These are phyloP conservation scores for Amphilophus citrinellus DNA, from an alignment of 2,113 vertebrate genomes.

Conservation along the genomic window DNA sequence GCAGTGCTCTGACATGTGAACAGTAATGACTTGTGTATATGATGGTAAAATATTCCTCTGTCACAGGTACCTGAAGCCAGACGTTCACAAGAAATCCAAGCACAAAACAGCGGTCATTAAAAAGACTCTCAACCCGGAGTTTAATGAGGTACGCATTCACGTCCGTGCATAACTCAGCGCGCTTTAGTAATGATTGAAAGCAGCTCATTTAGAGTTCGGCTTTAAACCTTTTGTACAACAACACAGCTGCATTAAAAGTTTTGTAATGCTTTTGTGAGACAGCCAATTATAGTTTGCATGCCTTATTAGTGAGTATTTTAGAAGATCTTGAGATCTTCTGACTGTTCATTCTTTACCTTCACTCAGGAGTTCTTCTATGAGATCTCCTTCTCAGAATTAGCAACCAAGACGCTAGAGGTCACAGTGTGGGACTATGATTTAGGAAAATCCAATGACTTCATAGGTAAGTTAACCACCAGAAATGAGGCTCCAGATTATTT, in stretches of 20 bases:
- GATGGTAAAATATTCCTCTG: neutral
- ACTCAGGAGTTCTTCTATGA: slow-evolving; percentile 91
- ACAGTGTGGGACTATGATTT: slow-evolving; percentile 93
- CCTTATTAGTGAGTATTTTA: slow-evolving; percentile 29
- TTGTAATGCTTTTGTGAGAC: neutral
- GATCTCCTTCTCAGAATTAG: slow-evolving; percentile 84
- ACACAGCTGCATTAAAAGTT: slow-evolving; percentile 12
- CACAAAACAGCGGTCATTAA: slow-evolving; percentile 91
- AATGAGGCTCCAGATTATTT: neutral
- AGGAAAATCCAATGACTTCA: slow-evolving; percentile 91
- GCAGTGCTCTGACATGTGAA: neutral
- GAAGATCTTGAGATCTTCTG: slow-evolving; percentile 1
- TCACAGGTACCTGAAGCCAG: slow-evolving; percentile 90
- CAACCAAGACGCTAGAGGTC: slow-evolving; percentile 88
- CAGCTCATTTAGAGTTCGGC: slow-evolving; percentile 22
- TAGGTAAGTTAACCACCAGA: slow-evolving; percentile 79
- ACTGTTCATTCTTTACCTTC: slow-evolving; percentile 12
- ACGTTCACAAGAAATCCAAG: slow-evolving; percentile 91
- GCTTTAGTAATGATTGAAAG: neutral
- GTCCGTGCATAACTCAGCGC: neutral
- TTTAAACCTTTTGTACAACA: neutral
- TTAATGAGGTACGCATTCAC: slow-evolving; percentile 86
- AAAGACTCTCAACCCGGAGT: slow-evolving; percentile 93
- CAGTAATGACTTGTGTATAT: neutral
- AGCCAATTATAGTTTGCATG: slow-evolving; percentile 36